phyloP scores from a whole-genome alignment of 2,797 vertebrate genomes.

The Anguilla obscura region DNA sequence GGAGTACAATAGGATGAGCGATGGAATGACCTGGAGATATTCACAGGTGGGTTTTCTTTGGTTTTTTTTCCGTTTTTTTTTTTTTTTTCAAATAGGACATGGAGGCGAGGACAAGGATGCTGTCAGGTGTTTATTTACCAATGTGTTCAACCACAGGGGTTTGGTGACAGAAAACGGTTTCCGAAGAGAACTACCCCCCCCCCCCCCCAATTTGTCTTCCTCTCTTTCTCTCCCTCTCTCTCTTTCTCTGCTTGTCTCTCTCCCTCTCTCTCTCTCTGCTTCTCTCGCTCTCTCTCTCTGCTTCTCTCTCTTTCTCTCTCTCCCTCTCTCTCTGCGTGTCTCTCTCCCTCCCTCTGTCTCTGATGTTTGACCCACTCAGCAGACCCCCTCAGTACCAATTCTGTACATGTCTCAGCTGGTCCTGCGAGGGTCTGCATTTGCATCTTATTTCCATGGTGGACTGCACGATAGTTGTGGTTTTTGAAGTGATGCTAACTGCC shows the following conservation, averaged over 20 bases:
- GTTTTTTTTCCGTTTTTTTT: neutral
- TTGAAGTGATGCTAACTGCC: constrained; percentile 49
- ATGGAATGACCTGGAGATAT: neutral
- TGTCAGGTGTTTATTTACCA: constrained; percentile 16
- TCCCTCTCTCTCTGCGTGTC: neutral
- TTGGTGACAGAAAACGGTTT: constrained; percentile 14
- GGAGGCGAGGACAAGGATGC: neutral
- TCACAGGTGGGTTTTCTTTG: neutral
- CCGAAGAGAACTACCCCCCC: neutral
- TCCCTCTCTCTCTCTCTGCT: neutral
- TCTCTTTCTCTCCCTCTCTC: neutral
- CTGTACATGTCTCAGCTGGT: constrained; percentile 56
- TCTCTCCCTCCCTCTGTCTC: neutral
- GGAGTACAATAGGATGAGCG: neutral
- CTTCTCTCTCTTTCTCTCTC: neutral
- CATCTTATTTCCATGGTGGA: constrained; percentile 75
- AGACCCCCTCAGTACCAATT: neutral
- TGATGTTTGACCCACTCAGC: neutral
- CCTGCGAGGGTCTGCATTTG: constrained; percentile 62
- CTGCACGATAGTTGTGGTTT: constrained; percentile 49
- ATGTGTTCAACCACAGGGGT: constrained; percentile 7
- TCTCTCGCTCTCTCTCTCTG: too few relatives aligned
- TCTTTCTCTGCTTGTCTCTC: neutral
- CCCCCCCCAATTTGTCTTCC: neutral
- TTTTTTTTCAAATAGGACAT: neutral